Conservation (phyloP, 1,140 invertebrate species). For the Papilio xuthus region DNA sequence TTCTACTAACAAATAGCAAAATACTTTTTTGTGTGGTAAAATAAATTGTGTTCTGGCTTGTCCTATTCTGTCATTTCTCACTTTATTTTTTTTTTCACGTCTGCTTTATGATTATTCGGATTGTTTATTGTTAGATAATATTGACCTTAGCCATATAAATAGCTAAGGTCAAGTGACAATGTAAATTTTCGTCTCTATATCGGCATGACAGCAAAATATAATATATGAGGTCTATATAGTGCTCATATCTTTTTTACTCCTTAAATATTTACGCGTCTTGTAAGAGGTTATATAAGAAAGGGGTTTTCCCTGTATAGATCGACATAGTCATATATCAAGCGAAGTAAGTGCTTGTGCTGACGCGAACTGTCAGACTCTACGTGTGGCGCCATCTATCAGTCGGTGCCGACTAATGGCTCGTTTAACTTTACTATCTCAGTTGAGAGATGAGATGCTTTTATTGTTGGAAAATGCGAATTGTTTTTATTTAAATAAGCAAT, state of each 20-base stretch:
- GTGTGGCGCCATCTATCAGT: constrained; percentile 31
- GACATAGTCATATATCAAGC: constrained; percentile 33
- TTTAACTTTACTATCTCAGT: constrained; percentile 29
- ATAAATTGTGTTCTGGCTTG: background rate
- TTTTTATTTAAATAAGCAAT: background rate
- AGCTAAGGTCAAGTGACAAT: too few species aligned
- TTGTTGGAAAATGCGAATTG: background rate
- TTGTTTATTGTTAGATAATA: background rate
- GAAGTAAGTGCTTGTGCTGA: constrained; percentile 33
- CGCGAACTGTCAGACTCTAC: constrained; percentile 33
- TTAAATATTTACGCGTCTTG: background rate
- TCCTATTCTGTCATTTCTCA: too few species aligned
- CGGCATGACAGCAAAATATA: background rate
- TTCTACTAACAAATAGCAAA: background rate
- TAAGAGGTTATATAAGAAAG: constrained; percentile 20
- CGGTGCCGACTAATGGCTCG: constrained; percentile 27
- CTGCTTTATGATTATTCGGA: background rate
- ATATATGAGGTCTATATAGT: too few species aligned
- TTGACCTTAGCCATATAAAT: too few species aligned
- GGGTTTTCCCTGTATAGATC: constrained; percentile 9
- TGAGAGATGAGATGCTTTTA: constrained; percentile 2
- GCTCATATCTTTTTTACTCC: background rate
- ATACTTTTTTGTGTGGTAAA: background rate
- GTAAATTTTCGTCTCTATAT: background rate
- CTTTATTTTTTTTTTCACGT: too few species aligned